These are phyloP conservation scores for Rhopalosiphum maidis DNA, from an alignment of 1,140 invertebrate species.

Conservation along the genomic window DNA sequence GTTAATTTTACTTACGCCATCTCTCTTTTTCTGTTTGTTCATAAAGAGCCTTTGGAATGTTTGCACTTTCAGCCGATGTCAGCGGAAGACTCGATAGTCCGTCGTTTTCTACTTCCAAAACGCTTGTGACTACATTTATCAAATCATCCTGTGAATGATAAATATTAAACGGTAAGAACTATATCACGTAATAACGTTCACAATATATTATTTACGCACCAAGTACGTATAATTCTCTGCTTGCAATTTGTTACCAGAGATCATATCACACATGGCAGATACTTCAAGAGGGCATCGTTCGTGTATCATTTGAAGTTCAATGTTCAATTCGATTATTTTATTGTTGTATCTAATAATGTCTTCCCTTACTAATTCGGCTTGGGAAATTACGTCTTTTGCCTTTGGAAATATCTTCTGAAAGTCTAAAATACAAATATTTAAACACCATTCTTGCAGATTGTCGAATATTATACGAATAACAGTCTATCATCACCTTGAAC, in stretches of 20 bases:
- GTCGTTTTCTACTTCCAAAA: constrained; percentile 30
- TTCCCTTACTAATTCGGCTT: constrained; percentile 22
- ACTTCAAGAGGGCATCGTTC: constrained; percentile 41
- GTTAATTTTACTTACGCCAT: constrained; percentile 32
- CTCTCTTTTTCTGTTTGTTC: constrained; percentile 49
- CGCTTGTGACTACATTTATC: not conserved
- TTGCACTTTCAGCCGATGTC: constrained; percentile 39
- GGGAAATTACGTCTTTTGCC: constrained; percentile 19
- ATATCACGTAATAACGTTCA: not conserved
- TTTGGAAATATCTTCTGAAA: constrained; percentile 50
- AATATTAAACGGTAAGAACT: not conserved
- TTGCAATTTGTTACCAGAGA: constrained; percentile 19
- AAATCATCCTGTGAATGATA: constrained; percentile 24
- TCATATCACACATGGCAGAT: constrained; percentile 43
- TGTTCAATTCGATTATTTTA: not conserved
- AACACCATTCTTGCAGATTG: not conserved
- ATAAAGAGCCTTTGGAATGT: constrained; percentile 29
- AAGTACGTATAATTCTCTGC: constrained; percentile 39
- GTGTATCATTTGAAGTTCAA: not conserved
- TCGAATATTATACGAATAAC: not conserved
- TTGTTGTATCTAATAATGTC: constrained; percentile 23
- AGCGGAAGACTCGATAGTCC: constrained; percentile 7
- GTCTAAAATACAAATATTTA: constrained; percentile 23
- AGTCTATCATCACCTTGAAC: constrained; percentile 25
- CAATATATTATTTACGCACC: not conserved